A percentile compares a stretch with the other conserved stretches of the same genome.
phyloP scores from a whole-genome alignment of 2,113 vertebrate species.

The Hyperoodon ampullatus region DNA sequence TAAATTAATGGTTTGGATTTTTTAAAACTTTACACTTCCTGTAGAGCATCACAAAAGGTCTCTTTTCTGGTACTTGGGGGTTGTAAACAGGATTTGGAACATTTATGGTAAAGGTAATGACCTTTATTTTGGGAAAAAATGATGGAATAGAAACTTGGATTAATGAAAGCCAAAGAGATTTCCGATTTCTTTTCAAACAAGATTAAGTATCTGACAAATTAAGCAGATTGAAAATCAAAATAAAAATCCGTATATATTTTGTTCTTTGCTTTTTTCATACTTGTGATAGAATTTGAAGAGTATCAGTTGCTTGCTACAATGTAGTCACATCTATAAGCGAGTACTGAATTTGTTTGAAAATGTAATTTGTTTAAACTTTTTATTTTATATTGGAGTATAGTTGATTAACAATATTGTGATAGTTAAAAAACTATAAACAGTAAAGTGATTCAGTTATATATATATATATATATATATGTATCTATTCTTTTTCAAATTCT shows the following conservation, averaged over 20 bases:
- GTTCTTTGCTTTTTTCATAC: constrained; percentile 8
- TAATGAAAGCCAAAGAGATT: constrained; percentile 49
- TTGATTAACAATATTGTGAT: background rate
- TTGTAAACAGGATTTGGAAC: constrained; percentile 25
- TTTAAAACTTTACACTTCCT: background rate
- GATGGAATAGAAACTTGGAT: constrained; percentile 44
- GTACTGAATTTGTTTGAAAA: constrained; percentile 4
- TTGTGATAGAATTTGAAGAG: constrained; percentile 10
- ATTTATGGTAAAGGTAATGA: constrained; percentile 40
- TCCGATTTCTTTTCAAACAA: constrained; percentile 39
- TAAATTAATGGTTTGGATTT: constrained; percentile 36
- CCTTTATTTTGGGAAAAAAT: constrained; percentile 46
- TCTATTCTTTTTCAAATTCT: background rate
- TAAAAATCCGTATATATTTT: background rate
- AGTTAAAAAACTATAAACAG: background rate
- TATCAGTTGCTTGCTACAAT: background rate
- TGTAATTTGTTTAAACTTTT: background rate
- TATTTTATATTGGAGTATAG: background rate
- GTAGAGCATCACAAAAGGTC: constrained; percentile 16
- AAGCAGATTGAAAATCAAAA: constrained; percentile 12
- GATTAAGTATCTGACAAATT: constrained; percentile 20
- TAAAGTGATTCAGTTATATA: background rate
- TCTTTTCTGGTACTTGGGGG: background rate
- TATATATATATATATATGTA: background rate
- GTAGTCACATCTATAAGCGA: background rate